Conservation (phyloP, 2,888 invertebrate species). For the Caenorhabditis auriculariae region DNA sequence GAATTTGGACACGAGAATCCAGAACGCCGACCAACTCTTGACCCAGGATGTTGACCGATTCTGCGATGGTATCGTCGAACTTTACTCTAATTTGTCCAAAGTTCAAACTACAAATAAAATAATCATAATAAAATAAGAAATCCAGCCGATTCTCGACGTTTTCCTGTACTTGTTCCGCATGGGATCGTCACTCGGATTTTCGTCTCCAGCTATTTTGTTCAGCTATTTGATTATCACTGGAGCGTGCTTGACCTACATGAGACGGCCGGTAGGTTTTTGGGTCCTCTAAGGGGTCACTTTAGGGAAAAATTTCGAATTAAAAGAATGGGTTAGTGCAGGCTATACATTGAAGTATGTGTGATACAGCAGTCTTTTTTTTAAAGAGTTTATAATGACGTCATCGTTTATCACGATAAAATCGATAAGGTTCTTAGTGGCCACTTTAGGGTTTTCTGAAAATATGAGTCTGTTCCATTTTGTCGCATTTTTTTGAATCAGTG, state of each 20-base stretch:
- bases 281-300: too few species aligned
- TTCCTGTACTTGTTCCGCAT: constrained; percentile 87
- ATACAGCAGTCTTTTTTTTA: too few species aligned
- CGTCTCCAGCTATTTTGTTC: constrained; percentile 87
- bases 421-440: too few species aligned
- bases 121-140: neutral
- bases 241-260: constrained; percentile 74
- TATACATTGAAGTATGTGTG: too few species aligned
- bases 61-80: constrained; percentile 88
- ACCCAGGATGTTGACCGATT: constrained; percentile 97
- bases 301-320: too few species aligned
- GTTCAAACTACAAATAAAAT: constrained; percentile 48
- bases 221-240: constrained; percentile 85
- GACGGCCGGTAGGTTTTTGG: constrained; percentile 47
- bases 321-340: too few species aligned
- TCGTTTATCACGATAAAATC: too few species aligned
- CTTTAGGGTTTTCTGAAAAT: neutral
- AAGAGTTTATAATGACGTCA: too few species aligned
- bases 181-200: constrained; percentile 79
- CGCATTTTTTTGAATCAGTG: neutral
- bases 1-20: constrained; percentile 87
- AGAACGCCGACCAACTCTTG: constrained; percentile 92
- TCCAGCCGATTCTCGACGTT: constrained; percentile 84
- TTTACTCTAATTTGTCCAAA: constrained; percentile 94
- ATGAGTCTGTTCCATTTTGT: neutral